These are phyloP conservation scores for Tetraodon nigroviridis DNA, from an alignment of 2,113 vertebrate genomes.

Conservation along the genomic window DNA sequence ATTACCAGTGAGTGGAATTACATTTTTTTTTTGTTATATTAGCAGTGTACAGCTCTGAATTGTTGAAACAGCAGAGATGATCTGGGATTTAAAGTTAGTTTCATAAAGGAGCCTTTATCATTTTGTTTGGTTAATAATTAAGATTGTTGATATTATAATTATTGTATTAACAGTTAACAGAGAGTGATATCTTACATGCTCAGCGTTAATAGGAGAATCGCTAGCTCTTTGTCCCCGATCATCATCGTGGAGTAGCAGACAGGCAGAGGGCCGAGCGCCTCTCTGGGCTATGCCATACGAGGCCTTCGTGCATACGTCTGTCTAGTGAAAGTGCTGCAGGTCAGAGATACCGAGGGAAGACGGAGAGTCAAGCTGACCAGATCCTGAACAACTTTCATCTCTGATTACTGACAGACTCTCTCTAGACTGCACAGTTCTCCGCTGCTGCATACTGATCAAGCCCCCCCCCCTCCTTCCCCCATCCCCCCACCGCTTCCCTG, in stretches of 20 bases:
- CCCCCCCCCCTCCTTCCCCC: constrained; percentile 12
- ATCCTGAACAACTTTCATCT: constrained; percentile 63
- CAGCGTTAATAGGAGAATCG: neutral
- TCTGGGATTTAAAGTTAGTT: too few species aligned
- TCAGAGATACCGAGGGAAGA: constrained; percentile 50
- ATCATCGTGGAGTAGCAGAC: constrained; percentile 22
- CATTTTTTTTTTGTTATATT: too few species aligned
- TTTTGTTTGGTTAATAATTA: too few species aligned
- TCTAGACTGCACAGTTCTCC: constrained; percentile 49
- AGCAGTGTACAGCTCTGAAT: too few species aligned
- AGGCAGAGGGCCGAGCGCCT: constrained; percentile 15
- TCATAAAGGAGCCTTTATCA: too few species aligned
- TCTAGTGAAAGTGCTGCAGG: constrained; percentile 56
- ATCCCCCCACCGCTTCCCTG: constrained; percentile 20
- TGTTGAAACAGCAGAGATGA: too few species aligned
- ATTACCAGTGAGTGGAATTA: too few species aligned
- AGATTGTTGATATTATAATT: too few species aligned
- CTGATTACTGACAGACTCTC: constrained; percentile 57
- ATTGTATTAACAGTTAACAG: neutral
- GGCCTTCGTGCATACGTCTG: constrained; percentile 36
- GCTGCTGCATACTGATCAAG: constrained; percentile 57
- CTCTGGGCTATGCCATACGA: constrained; percentile 53
- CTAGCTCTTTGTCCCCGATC: constrained; percentile 12
- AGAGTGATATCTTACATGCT: constrained; percentile 36
- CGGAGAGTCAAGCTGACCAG: constrained; percentile 53